Conservation (phyloP, 1,140 invertebrate species). For the Hyposmocoma kahamanoa region DNA sequence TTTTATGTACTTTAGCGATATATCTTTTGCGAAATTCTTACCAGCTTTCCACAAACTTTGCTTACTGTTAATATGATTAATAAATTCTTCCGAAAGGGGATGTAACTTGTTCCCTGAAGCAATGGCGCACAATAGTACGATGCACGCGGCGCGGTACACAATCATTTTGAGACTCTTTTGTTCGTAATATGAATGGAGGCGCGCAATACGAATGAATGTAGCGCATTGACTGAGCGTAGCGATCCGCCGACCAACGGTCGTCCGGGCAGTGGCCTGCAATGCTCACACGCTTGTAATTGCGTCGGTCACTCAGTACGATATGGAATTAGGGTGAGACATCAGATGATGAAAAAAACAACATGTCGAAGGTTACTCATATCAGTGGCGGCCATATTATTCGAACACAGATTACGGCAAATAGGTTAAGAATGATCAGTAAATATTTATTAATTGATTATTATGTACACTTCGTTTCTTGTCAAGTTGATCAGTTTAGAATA, state of each 20-base stretch:
- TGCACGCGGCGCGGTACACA: conserved; percentile 20
- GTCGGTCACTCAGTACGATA: conserved; percentile 27
- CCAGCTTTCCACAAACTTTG: conserved; percentile 83
- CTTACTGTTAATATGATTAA: conserved; percentile 77
- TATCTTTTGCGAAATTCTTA: conserved; percentile 78
- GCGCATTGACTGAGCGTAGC: conserved; percentile 36
- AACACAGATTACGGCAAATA: conserved; percentile 30
- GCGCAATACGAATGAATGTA: conserved; percentile 28
- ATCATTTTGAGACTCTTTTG: conserved; percentile 46
- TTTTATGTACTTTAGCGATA: conserved; percentile 75
- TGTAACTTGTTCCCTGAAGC: conserved; percentile 21
- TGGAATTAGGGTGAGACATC: conserved; percentile 25
- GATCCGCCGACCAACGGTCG: not conserved
- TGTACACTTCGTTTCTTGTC: no score
- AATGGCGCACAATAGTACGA: conserved; percentile 27
- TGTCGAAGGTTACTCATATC: conserved; percentile 47
- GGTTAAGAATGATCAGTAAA: conserved; percentile 27
- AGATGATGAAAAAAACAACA: conserved; percentile 20
- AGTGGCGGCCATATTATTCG: conserved; percentile 27
- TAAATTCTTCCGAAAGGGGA: conserved; percentile 78
- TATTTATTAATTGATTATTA: no score
- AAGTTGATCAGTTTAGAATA: no score
- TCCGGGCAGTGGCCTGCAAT: conserved; percentile 10
- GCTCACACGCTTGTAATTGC: conserved; percentile 40
- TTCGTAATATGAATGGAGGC: conserved; percentile 20